Percentiles rank a stretch among this genome's conserved stretches.
Conservation (phyloP, 2,797 vertebrate species). For the Apogon hyalosoma region DNA sequence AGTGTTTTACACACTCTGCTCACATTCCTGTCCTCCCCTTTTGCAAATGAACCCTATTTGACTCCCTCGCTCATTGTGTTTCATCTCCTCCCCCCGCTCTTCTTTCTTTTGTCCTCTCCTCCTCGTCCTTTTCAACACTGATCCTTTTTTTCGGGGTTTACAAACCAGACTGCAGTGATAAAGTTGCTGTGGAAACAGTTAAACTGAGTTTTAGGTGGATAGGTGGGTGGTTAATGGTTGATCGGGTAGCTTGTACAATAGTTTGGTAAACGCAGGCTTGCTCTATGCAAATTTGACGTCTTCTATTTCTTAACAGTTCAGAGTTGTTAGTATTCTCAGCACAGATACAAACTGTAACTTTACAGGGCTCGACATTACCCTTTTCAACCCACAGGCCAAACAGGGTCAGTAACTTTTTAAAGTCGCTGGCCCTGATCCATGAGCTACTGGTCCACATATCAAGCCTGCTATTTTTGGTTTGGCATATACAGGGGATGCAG, state of each 20-base stretch:
- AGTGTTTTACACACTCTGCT: conserved; percentile 15
- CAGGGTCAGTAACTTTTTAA: no score
- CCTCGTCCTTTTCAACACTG: conserved; percentile 26
- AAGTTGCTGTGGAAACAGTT: conserved; percentile 64
- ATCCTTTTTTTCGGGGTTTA: conserved; percentile 42
- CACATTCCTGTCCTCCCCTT: conserved; percentile 13
- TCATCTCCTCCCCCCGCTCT: conserved; percentile 32
- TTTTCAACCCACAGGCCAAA: no score
- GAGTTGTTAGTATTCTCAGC: conserved; percentile 3
- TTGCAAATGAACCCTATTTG: conserved; percentile 53
- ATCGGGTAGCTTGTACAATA: conserved; percentile 20
- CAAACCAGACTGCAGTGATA: conserved; percentile 27
- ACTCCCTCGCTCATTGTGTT: conserved; percentile 44
- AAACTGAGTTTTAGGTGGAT: conserved; percentile 19
- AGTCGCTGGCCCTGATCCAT: no score
- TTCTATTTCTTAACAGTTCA: conserved; percentile 7
- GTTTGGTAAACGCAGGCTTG: conserved; percentile 12
- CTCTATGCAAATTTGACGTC: conserved; percentile 23
- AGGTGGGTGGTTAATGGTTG: conserved; percentile 52
- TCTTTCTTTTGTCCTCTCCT: conserved; percentile 6
- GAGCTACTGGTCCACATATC: no score
- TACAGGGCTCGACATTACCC: no score
- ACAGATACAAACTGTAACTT: conserved; percentile 23
- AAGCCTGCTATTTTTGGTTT: no score
- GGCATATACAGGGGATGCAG: no score